Evolutionary conservation across 2,797 vertebrate species (phyloP), one percentile per base, ranked within the genome.

Genomic region (Megalops cyprinoides): DNA sequence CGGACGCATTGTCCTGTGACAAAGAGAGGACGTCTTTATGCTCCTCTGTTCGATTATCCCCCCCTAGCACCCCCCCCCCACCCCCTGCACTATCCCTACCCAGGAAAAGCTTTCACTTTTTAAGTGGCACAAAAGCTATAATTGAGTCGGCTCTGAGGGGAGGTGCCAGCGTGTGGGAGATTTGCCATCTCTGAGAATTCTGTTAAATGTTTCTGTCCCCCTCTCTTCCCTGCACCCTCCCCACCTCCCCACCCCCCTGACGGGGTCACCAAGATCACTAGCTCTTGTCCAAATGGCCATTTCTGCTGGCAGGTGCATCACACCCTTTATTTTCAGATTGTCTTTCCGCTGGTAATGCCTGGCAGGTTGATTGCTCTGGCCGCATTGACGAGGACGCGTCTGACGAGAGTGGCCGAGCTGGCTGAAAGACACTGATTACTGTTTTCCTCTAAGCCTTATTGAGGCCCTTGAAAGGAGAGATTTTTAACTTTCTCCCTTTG

Each of bases 271-370:
- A 96, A 97, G 98, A 99, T 99, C 98, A 98, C 97, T 99, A 98
- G 97, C 97, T 99, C 99, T 98, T 97, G 96, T 97, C 96, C 96
- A 98, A 99, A 98, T 99, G 98, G 98, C 97, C 97, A 97, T 99
- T 99, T 99, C 98, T 95, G 95, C 96, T 99, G 98, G 97, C 98
- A 99, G 98, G 98, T 99, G 98, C 97, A 99, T 99, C 98, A 99
- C 97, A 99, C 97, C 97, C 98, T 99, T 98, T 99, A 98, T 99
- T 99, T 99, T 99, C 97, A 98, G 98, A 99, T 99, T 99, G 98
- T 99, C 98, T 99, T 96, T 98, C 96, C 94, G 96, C 97, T 98
- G 96, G 97, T 97, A 98, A 98, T 98, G 98, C 97, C 97, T 99
- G 98, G 97, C 98, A 99, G 97, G 97, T 99, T 99, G 98, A 99